A percentile compares a stretch with the other conserved stretches of the same genome.
phyloP scores from a whole-genome alignment of 2,888 invertebrate species.

The Heliconius hortense region DNA sequence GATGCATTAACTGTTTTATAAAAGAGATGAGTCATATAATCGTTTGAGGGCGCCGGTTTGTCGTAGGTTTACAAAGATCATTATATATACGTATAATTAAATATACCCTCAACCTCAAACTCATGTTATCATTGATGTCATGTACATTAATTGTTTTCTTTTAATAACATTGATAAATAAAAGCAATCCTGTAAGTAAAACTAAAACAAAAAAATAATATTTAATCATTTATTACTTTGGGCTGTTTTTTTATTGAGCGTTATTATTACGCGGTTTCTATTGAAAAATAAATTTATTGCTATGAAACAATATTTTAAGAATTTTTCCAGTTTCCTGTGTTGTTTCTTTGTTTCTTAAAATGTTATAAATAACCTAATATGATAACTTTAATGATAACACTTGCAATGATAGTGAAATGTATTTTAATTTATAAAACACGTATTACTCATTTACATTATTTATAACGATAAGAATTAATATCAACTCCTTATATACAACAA shows the following conservation, averaged over 20 bases:
- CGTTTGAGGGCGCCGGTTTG: conserved; percentile 30
- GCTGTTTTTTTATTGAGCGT: no score
- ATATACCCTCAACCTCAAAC: neutral
- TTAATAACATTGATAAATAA: neutral
- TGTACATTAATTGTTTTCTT: neutral
- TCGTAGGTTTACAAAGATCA: conserved; percentile 12
- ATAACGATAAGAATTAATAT: neutral
- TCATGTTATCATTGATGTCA: neutral
- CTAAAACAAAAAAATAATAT: no score
- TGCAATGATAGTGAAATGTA: neutral
- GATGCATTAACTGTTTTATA: conserved; percentile 1
- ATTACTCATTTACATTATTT: neutral
- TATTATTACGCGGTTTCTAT: neutral
- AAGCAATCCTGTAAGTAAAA: neutral
- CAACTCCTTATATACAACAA: neutral
- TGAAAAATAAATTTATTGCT: neutral
- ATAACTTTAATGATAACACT: conserved; percentile 10
- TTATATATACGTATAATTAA: neutral
- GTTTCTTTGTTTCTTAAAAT: neutral
- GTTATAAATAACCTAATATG: neutral
- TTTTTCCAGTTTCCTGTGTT: neutral
- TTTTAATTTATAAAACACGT: neutral
- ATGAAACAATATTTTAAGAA: neutral
- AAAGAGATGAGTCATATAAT: conserved; percentile 16
- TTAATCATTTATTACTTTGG: no score